Conservation (phyloP, 2,797 vertebrate species). For the Falco biarmicus region DNA sequence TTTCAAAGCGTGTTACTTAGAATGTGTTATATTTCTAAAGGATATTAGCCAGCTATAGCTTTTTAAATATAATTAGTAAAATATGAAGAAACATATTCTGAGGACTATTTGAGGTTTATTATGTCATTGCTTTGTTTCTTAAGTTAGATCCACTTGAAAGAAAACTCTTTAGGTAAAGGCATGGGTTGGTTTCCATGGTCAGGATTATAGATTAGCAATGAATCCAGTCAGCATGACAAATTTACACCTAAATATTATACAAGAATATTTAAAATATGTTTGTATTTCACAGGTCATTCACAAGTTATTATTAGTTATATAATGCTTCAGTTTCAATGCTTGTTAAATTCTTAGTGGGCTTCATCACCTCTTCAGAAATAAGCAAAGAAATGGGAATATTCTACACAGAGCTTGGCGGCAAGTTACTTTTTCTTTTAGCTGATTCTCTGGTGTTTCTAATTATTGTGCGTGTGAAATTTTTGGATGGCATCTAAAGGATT, state of each 20-base stretch:
- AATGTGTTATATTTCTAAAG: background rate
- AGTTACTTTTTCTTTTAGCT: background rate
- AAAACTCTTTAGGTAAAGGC: background rate
- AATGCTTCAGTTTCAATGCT: background rate
- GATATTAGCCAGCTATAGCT: background rate
- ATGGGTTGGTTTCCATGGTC: background rate
- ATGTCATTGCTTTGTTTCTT: background rate
- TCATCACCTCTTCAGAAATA: background rate
- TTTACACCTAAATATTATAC: background rate
- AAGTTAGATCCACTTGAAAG: background rate
- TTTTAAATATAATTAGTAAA: background rate
- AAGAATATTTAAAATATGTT: background rate
- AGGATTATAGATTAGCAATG: background rate
- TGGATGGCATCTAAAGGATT: background rate
- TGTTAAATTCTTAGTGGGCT: background rate
- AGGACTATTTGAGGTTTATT: background rate
- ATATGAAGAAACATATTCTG: background rate
- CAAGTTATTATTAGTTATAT: background rate
- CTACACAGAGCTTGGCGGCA: background rate
- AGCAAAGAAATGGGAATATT: background rate
- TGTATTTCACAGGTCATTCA: background rate
- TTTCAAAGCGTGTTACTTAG: background rate
- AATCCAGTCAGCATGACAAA: background rate
- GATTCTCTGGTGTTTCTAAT: background rate
- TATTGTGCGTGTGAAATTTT: background rate